Evolutionary conservation across 2,888 invertebrate species (phyloP).

Genomic region (Hemicrepidius hirtus): DNA sequence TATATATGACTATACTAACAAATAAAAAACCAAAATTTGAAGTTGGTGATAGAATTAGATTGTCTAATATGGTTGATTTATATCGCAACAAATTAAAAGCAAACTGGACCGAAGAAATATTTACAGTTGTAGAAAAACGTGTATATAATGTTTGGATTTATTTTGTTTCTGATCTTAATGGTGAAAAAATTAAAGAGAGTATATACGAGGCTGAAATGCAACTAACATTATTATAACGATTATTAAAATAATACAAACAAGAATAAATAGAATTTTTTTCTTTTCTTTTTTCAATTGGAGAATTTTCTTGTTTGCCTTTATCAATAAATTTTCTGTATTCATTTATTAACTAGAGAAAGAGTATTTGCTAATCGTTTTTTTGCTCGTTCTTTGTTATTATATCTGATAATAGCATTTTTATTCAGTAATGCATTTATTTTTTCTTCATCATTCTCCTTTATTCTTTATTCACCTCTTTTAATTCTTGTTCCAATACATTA

Average conservation of each 20-base stretch:
- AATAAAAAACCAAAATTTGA: no score
- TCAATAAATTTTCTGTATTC: no score
- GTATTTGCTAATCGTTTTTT: no score
- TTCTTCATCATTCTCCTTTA: background rate
- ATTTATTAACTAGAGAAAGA: no score
- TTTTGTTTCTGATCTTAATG: background rate
- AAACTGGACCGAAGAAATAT: no score
- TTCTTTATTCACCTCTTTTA: background rate
- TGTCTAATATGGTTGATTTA: constrained; percentile 2
- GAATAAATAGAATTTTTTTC: background rate
- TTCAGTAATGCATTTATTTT: no score
- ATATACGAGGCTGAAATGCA: constrained; percentile 8
- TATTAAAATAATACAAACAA: background rate
- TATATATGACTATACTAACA: constrained; percentile 3
- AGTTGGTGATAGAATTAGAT: constrained; percentile 2
- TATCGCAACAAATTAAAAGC: background rate
- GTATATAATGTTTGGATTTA: no score
- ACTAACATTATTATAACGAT: constrained; percentile 8
- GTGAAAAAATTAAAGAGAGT: constrained; percentile 8
- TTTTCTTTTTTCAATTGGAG: background rate
- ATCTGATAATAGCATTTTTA: background rate
- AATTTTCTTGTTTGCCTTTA: no score
- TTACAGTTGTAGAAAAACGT: no score
- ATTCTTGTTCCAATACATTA: background rate
- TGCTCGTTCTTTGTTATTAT: background rate